These are phyloP conservation scores for Leistus spinibarbis DNA, from an alignment of 2,888 invertebrate species.

Conservation along the genomic window DNA sequence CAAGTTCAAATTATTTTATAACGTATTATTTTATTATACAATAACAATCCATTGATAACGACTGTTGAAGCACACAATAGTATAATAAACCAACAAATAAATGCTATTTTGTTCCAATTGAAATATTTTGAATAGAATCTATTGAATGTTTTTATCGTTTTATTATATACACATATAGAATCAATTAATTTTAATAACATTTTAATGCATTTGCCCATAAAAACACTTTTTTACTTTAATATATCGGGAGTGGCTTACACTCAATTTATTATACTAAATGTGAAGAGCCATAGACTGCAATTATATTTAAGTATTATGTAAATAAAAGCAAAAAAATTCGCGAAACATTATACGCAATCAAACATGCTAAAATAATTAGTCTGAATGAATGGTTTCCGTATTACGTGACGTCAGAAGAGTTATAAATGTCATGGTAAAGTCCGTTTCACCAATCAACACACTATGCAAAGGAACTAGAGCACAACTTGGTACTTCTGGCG, in stretches of 20 bases:
- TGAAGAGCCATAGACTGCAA: background rate
- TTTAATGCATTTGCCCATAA: too few species aligned
- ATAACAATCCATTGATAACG: too few species aligned
- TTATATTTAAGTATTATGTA: background rate
- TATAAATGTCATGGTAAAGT: conserved; percentile 13
- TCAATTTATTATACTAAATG: too few species aligned
- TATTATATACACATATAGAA: too few species aligned
- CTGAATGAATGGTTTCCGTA: conserved; percentile 22
- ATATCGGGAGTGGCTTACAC: too few species aligned
- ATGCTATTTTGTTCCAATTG: background rate
- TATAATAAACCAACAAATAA: background rate
- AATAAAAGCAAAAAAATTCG: background rate
- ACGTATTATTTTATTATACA: background rate
- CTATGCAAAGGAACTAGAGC: conserved; percentile 11
- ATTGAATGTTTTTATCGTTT: too few species aligned
- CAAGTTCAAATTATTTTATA: background rate
- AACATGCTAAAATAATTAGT: conserved; percentile 21
- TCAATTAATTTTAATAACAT: too few species aligned
- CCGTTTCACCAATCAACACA: background rate
- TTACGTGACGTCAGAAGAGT: background rate
- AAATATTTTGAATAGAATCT: too few species aligned
- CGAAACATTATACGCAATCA: background rate
- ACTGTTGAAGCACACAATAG: background rate
- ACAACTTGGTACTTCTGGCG: background rate
- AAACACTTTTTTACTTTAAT: too few species aligned